Conservation (phyloP, 2,797 vertebrate genomes). For the Crocidura indochinensis region DNA sequence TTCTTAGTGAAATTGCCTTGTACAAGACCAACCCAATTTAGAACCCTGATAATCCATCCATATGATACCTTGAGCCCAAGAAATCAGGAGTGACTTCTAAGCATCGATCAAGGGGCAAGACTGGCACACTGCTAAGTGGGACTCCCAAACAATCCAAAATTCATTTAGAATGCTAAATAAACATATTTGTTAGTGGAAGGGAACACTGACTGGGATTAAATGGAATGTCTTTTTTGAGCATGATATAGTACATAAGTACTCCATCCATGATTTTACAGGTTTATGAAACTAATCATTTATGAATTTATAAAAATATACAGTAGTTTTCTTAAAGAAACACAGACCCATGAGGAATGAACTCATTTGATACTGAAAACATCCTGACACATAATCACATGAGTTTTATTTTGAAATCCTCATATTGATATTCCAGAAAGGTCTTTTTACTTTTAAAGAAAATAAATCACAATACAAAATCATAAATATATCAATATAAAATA, state of each 20-base stretch:
- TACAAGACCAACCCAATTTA: too few relatives aligned
- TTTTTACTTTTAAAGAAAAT: background rate
- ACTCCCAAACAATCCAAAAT: background rate
- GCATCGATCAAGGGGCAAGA: too few relatives aligned
- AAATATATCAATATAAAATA: background rate
- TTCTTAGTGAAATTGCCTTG: too few relatives aligned
- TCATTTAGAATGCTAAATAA: background rate
- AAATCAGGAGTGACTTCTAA: too few relatives aligned
- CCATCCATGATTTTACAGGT: background rate
- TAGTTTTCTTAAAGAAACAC: background rate
- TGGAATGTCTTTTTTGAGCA: background rate
- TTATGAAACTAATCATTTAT: background rate
- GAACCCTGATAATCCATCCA: too few relatives aligned
- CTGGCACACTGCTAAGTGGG: too few relatives aligned
- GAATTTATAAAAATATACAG: background rate
- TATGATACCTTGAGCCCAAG: too few relatives aligned
- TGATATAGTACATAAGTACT: background rate
- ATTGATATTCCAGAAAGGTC: background rate
- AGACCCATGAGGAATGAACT: background rate
- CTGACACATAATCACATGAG: accelerated
- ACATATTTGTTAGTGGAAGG: background rate
- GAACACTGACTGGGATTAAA: background rate
- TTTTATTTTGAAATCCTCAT: background rate
- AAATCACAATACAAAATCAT: background rate
- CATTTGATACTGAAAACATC: background rate